Base-by-base conservation (phyloP, 2,888 invertebrate species). In the Tachina lurida region DNA sequence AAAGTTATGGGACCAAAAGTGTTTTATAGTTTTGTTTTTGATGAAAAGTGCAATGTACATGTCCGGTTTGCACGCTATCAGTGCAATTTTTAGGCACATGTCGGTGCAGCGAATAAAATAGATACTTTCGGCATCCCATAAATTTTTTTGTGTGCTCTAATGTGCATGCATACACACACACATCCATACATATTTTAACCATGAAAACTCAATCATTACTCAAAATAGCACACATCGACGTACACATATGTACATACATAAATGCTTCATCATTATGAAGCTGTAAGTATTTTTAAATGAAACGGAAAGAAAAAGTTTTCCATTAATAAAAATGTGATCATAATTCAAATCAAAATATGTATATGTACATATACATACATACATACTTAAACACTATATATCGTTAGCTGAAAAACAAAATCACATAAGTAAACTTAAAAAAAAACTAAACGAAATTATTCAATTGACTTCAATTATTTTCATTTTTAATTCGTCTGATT, bases 281-380 rank as follows among this genome's bases (percentile, higher is more conserved):
- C 45, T 49, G 39, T 45, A 31, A 60, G 9, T 47, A 60, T 49
- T 63, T 39, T 63, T 52, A 15, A 52, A 74, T 19, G 13, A 52
- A 63, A 76, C 41, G 43, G 15, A 65, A 54, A 22, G 17, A 52
- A 62, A 52, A 62, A 49, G 41, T 60, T 78, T 70, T 67, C 67
- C 49, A 49, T 52, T 45, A 9, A 41, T 31, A 13, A 49, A 49
- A 68, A 67, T 78, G 67, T 77, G 67, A 70, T 73, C 31, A 31
- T 39, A 65, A 52, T 45, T 62, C 2, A 70, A 78, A 78, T 70
- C 70, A 78, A 78, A 62, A 70, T 63, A 77, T 8, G 22, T 47
- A 13, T 19, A 47, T 17, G 47, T 47, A 65, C 10, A 22, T 65
- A 31, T 31, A n/a, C 31, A 67, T 49, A 31, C 12, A 49, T 49